A percentile compares a stretch with the other conserved stretches of the same genome.
These are phyloP conservation scores for Myotis myotis DNA, from an alignment of 2,797 vertebrate species.

Conservation along the genomic window DNA sequence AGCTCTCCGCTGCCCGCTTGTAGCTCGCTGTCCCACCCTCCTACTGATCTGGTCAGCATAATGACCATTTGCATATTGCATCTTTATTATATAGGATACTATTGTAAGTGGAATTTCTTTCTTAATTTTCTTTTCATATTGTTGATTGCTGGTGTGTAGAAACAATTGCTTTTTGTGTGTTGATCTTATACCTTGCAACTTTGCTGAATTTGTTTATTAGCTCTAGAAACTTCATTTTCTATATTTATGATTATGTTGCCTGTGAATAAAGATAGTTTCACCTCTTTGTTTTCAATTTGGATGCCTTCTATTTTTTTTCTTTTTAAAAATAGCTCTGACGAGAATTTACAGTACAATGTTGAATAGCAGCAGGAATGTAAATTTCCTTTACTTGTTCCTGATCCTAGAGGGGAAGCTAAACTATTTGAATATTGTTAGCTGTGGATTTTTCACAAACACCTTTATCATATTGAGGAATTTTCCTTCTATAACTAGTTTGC, in stretches of 20 bases:
- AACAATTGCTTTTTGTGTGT: slow-evolving; percentile 8
- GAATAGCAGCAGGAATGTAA: not conserved
- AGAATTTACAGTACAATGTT: not conserved
- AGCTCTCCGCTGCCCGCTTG: too few relatives aligned
- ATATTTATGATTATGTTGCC: not conserved
- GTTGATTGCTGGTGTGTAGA: not conserved
- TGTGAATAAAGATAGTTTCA: slow-evolving; percentile 10
- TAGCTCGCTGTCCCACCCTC: too few relatives aligned
- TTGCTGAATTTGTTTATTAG: not conserved
- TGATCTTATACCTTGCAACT: not conserved
- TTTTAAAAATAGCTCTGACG: not conserved
- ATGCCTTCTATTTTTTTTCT: not conserved
- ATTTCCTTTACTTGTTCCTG: not conserved
- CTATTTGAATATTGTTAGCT: not conserved
- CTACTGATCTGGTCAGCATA: too few relatives aligned
- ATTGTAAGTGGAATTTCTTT: not conserved
- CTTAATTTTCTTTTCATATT: slow-evolving; percentile 6
- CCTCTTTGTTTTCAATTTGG: not conserved
- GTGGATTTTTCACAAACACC: not conserved
- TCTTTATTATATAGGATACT: not conserved
- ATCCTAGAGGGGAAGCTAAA: not conserved
- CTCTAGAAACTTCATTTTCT: not conserved
- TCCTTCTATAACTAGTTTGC: not conserved
- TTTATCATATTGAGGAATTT: slow-evolving; percentile 27
- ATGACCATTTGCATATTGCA: too few relatives aligned